phyloP scores from a whole-genome alignment of 2,113 vertebrate species.

The Tachysurus vachellii region DNA sequence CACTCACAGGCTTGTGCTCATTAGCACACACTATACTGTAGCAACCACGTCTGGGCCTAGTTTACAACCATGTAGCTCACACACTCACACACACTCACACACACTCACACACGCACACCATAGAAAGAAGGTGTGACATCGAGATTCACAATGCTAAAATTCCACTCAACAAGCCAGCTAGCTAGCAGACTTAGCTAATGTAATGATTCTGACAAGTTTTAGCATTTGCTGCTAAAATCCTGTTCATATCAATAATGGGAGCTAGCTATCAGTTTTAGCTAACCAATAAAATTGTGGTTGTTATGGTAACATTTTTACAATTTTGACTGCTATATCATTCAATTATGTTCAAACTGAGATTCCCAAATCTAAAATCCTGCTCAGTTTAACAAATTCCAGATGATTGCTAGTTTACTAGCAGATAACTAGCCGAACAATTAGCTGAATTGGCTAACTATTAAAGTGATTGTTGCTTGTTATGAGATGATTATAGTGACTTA shows the following conservation, averaged over 20 bases:
- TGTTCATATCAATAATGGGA: not conserved
- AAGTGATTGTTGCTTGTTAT: not conserved
- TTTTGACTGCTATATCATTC: not conserved
- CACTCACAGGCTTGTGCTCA: constrained; percentile 61
- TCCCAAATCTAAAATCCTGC: not conserved
- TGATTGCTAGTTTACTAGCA: not conserved
- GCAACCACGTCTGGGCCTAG: constrained; percentile 51
- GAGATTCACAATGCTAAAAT: not conserved
- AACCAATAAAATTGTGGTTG: not conserved
- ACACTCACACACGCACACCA: not conserved
- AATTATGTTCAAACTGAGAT: not conserved
- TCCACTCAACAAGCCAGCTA: not conserved
- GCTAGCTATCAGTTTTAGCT: not conserved
- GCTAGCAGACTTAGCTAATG: not conserved
- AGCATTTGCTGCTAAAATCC: not conserved
- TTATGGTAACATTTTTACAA: not conserved
- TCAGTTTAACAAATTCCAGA: not conserved
- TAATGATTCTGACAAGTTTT: not conserved
- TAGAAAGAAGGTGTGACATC: not conserved
- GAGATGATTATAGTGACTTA: not conserved
- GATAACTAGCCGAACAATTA: not conserved
- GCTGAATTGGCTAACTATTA: not conserved
- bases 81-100: not conserved
- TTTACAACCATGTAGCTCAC: constrained; percentile 4
- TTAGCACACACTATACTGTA: constrained; percentile 64